Conservation (phyloP, 2,888 invertebrate genomes). For the Drosophila sordidula region DNA sequence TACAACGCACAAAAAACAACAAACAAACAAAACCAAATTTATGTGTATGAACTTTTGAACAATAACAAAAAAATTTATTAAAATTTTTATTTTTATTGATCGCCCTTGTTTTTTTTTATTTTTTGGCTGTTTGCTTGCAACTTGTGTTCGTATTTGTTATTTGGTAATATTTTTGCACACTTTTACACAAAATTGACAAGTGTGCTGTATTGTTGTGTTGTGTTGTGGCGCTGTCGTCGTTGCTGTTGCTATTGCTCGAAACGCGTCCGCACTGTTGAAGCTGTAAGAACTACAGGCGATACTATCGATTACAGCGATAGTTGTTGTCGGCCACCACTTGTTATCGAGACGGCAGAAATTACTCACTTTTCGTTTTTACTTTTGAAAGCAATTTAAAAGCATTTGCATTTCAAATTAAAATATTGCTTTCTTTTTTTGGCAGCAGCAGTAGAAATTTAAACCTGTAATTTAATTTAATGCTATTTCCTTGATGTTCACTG, state of each 20-base stretch:
- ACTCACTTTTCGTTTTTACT: background rate
- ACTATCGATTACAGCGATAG: conserved; percentile 13
- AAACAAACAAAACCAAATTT: conserved; percentile 26
- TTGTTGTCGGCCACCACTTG: background rate
- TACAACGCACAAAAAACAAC: conserved; percentile 51
- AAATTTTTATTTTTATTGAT: too few relatives aligned
- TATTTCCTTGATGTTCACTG: background rate
- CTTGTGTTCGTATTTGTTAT: conserved; percentile 39
- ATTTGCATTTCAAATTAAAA: background rate
- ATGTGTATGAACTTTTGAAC: conserved; percentile 15
- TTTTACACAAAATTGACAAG: conserved; percentile 48
- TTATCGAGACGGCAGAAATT: conserved; percentile 14
- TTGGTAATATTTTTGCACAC: conserved; percentile 55
- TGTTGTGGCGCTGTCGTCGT: conserved; percentile 64
- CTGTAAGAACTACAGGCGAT: conserved; percentile 14
- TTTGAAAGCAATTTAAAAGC: background rate
- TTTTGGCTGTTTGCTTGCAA: conserved; percentile 22
- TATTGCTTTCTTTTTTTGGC: too few relatives aligned
- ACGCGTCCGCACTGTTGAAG: conserved; percentile 24
- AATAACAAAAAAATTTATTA: conserved; percentile 34
- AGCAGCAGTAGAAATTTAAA: background rate
- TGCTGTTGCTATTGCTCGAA: conserved; percentile 53
- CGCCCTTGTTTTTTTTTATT: conserved; percentile 11
- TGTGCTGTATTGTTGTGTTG: conserved; percentile 58
- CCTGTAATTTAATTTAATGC: too few relatives aligned